Conservation (phyloP, 1,140 invertebrate species). For the Drosophila kurseongensis region DNA sequence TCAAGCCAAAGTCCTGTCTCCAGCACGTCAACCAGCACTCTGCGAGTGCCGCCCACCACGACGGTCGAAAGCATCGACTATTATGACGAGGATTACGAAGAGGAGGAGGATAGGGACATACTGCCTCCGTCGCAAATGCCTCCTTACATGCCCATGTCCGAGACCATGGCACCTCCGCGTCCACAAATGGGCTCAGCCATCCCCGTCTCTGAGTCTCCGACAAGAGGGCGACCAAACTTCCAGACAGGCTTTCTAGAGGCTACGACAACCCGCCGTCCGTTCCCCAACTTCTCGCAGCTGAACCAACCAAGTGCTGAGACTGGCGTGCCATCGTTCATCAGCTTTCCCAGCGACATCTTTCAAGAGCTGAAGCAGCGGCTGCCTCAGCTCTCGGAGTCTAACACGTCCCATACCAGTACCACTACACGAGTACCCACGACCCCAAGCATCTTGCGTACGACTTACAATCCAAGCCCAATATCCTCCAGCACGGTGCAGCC, state of each 20-base stretch:
- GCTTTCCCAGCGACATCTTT: constrained; percentile 81
- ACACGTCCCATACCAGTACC: constrained; percentile 32
- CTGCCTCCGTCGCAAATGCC: constrained; percentile 85
- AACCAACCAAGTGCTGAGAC: constrained; percentile 39
- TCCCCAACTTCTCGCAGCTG: constrained; percentile 54
- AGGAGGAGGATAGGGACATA: constrained; percentile 85
- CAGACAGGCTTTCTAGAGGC: constrained; percentile 71
- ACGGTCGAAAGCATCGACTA: constrained; percentile 51
- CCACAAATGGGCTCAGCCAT: constrained; percentile 53
- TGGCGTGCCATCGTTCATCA: constrained; percentile 78
- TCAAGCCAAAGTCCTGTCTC: constrained; percentile 9
- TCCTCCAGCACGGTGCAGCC: constrained; percentile 62
- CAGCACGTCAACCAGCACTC: constrained; percentile 1
- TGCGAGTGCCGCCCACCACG: constrained; percentile 25
- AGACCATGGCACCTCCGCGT: constrained; percentile 84
- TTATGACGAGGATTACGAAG: constrained; percentile 82
- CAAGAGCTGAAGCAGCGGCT: constrained; percentile 75
- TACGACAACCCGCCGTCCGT: constrained; percentile 75
- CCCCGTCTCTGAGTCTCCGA: constrained; percentile 22
- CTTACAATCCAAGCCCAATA: constrained; percentile 65
- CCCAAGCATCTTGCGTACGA: constrained; percentile 52
- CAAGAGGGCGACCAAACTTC: constrained; percentile 19
- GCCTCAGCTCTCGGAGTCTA: constrained; percentile 44
- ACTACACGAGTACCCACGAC: constrained; percentile 77
- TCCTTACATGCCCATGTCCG: constrained; percentile 87